Conservation (phyloP, 1,140 invertebrate species). For the Formica selysi region DNA sequence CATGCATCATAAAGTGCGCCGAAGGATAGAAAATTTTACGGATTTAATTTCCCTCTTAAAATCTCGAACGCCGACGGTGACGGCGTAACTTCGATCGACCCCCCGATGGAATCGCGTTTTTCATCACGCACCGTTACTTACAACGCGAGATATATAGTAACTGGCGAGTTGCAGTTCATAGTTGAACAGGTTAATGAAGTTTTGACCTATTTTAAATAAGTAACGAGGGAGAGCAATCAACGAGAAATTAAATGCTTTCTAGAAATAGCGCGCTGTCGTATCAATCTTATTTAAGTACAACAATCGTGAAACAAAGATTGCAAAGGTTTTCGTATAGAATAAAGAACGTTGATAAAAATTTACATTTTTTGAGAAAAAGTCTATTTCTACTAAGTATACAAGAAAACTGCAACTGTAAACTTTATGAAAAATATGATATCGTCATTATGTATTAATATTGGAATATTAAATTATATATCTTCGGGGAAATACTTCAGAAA, state of each 20-base stretch:
- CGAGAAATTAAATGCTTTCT: not conserved
- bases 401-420: not conserved
- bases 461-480: too few relatives aligned
- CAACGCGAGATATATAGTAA: not conserved
- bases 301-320: not conserved
- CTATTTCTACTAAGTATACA: not conserved
- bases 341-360: not conserved
- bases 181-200: conserved; percentile 28
- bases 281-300: not conserved
- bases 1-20: not conserved
- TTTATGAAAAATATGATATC: not conserved
- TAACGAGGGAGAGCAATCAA: not conserved
- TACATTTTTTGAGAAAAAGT: not conserved
- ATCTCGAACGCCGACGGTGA: not conserved
- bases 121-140: conserved; percentile 28
- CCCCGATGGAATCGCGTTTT: conserved; percentile 26
- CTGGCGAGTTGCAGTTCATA: not conserved
- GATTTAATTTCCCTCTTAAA: conserved; percentile 46
- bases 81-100: conserved; percentile 8
- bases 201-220: conserved; percentile 24
- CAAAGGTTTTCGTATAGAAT: not conserved
- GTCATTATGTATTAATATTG: not conserved
- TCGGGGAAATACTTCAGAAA: too few relatives aligned
- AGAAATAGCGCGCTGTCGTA: not conserved
- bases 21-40: conserved; percentile 1